These are phyloP conservation scores for Cervus canadensis DNA, from an alignment of 2,113 vertebrate species.

Conservation along the genomic window DNA sequence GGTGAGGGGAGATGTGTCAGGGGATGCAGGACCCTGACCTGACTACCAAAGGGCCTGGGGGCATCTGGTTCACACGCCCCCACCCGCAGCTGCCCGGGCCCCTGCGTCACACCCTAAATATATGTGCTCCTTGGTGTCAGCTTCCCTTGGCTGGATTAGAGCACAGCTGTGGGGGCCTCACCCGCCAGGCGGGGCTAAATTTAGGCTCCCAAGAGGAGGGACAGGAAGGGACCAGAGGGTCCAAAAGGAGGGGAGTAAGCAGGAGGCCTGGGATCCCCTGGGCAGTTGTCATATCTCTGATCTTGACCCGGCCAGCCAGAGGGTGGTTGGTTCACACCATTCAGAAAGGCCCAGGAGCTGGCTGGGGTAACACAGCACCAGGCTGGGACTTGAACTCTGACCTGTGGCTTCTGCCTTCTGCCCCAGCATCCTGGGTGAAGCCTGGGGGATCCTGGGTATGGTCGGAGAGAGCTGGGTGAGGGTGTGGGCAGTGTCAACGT, in stretches of 20 bases:
- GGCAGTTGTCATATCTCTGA: not conserved
- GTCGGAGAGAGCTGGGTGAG: not conserved
- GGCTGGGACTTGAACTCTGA: conserved; percentile 12
- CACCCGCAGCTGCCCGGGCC: conserved; percentile 33
- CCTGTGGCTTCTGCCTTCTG: conserved; percentile 14
- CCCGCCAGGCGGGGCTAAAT: conserved; percentile 59
- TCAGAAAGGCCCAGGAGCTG: not conserved
- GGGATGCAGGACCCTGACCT: not conserved
- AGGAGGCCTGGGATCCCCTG: not conserved
- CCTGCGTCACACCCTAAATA: conserved; percentile 76
- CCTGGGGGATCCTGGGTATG: not conserved
- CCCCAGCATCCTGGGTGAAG: not conserved
- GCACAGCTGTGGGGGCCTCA: conserved; percentile 68
- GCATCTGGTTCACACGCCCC: not conserved
- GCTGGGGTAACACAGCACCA: not conserved
- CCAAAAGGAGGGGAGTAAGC: not conserved
- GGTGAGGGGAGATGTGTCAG: too few relatives aligned
- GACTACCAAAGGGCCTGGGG: not conserved
- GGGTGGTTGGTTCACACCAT: not conserved
- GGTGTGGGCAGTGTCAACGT: not conserved
- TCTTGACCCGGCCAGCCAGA: not conserved
- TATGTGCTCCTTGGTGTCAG: conserved; percentile 65
- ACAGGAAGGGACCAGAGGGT: conserved; percentile 4
- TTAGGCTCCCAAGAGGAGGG: conserved; percentile 62
- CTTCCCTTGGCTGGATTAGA: conserved; percentile 71